A percentile compares a stretch with the other conserved stretches of the same genome.
Conservation (phyloP, 2,888 invertebrate genomes). For the Epinotia bilunana region DNA sequence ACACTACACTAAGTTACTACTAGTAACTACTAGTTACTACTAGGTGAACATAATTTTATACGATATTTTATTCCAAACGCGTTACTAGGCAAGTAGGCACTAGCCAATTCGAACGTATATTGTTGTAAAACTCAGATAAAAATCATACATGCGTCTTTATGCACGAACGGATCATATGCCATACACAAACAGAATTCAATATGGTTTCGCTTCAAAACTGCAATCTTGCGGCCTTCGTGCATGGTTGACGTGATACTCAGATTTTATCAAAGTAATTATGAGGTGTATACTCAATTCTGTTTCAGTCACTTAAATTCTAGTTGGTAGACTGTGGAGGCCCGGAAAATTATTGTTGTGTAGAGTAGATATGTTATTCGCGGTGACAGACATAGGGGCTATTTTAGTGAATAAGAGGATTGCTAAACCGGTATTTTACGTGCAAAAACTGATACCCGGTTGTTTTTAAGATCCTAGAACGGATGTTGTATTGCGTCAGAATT, state of each 20-base stretch:
- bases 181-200: conserved; percentile 14
- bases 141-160: conserved; percentile 12
- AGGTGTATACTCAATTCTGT: not conserved
- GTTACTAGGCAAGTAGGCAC: not conserved
- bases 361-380: not conserved
- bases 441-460: too few relatives aligned
- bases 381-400: conserved; percentile 1
- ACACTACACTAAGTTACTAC: too few relatives aligned
- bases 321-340: not conserved
- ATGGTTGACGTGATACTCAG: conserved; percentile 31
- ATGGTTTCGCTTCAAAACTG: not conserved
- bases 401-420: too few relatives aligned
- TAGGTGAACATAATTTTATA: too few relatives aligned
- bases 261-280: conserved; percentile 27
- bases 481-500: too few relatives aligned
- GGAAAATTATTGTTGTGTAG: conserved; percentile 3
- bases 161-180: not conserved
- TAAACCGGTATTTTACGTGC: not conserved
- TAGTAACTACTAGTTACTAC: too few relatives aligned
- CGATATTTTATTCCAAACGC: not conserved
- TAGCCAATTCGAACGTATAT: not conserved
- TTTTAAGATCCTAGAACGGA: too few relatives aligned
- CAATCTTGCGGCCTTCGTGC: conserved; percentile 32
- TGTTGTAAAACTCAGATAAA: conserved; percentile 21
- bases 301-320: conserved; percentile 1